A percentile compares a stretch with the other conserved stretches of the same genome.
Evolutionary conservation across 2,888 invertebrate species (phyloP).

Genomic region (Empis livida): DNA sequence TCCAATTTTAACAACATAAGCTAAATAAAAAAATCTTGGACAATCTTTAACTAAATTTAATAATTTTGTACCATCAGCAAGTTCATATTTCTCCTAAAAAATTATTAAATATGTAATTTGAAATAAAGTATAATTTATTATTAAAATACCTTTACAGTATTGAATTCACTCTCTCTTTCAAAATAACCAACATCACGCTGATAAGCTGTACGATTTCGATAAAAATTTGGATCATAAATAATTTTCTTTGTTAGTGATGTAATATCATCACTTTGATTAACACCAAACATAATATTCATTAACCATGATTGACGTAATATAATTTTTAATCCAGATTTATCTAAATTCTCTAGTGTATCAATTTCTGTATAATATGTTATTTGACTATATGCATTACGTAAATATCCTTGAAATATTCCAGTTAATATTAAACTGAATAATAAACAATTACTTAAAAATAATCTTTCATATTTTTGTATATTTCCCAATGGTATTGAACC

Average conservation of each 20-base stretch:
- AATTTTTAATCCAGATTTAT: constrained; percentile 32
- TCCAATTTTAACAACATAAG: constrained; percentile 35
- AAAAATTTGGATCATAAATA: neutral
- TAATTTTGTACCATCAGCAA: constrained; percentile 24
- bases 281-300: constrained; percentile 23
- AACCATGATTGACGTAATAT: constrained; percentile 25
- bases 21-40: constrained; percentile 33
- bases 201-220: constrained; percentile 15
- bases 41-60: constrained; percentile 37
- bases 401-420: constrained; percentile 26
- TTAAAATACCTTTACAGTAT: neutral
- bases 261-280: constrained; percentile 4
- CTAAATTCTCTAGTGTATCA: constrained; percentile 33
- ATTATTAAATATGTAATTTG: no score
- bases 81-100: no score
- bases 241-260: constrained; percentile 13
- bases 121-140: no score
- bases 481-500: no score
- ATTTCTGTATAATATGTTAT: constrained; percentile 36
- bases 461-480: constrained; percentile 13
- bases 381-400: constrained; percentile 35
- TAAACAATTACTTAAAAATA: constrained; percentile 25
- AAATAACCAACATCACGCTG: constrained; percentile 21
- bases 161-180: constrained; percentile 18
- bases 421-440: constrained; percentile 32